A percentile compares a stretch with the other conserved stretches of the same genome.
Evolutionary conservation across 2,888 invertebrate genomes (phyloP).

Genomic region (Macrophya alboannulata): DNA sequence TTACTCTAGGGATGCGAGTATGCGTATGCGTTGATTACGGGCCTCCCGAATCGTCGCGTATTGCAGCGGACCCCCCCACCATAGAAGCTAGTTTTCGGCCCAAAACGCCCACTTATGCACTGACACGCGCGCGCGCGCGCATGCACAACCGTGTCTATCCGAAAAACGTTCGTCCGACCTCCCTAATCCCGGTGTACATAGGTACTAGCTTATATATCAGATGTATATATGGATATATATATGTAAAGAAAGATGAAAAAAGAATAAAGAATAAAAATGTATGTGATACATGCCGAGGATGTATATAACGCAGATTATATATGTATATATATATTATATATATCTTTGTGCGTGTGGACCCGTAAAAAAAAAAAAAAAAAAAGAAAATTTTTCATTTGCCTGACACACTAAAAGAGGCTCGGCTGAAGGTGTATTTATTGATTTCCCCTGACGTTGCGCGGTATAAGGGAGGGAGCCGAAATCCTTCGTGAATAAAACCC

Average conservation of each 20-base stretch:
- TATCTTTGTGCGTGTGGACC: background rate
- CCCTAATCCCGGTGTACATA: constrained; percentile 41
- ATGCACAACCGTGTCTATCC: constrained; percentile 49
- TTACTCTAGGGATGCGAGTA: constrained; percentile 56
- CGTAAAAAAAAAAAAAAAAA: background rate
- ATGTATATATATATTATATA: background rate
- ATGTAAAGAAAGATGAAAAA: constrained; percentile 13
- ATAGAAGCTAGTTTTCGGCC: constrained; percentile 56
- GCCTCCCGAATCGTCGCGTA: constrained; percentile 59
- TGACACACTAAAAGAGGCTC: constrained; percentile 36
- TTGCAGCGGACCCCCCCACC: constrained; percentile 56
- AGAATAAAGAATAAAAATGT: background rate
- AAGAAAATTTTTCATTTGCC: constrained; percentile 30
- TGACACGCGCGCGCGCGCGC: constrained; percentile 57
- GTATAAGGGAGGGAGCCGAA: constrained; percentile 11
- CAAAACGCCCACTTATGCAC: constrained; percentile 66
- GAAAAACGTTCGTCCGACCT: constrained; percentile 18
- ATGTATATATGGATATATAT: background rate
- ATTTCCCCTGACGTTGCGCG: constrained; percentile 21
- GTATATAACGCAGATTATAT: background rate
- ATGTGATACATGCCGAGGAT: constrained; percentile 6
- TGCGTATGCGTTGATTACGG: constrained; percentile 63
- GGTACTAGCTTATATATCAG: background rate
- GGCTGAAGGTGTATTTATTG: constrained; percentile 35
- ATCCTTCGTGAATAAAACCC: constrained; percentile 35